Evolutionary conservation across 1,140 invertebrate species (phyloP), one percentile per base, ranked within the genome.

Genomic region (Cheumatopsyche charites): DNA sequence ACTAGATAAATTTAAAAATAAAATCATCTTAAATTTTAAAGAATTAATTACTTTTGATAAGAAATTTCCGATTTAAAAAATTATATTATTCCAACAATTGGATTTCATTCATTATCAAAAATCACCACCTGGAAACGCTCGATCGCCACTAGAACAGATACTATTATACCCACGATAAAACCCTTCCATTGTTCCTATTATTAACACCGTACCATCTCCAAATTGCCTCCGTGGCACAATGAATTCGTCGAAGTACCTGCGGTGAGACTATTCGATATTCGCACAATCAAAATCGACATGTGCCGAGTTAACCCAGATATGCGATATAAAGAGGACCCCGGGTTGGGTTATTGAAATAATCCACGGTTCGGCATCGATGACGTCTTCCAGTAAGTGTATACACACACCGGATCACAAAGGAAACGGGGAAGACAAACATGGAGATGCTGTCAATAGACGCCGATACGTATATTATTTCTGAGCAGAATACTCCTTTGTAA

Each of bases 391-490:
- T 36, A 36, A 36, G 29, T 36, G 29, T 36, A 36, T 36, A 36
- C 13, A 62, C 17, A 63, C 11, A 15, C 5, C 13, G 15, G 4
- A 42, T 63, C 29, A 63, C 62, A 63, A 63, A 63, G 62, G 62
- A 58, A 58, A 55, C 29, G 21, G 19, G 55, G 55, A 58, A 58
- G 55, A 58, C 55, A 25, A 58, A 21, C 5, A 12, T 3, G 62
- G 12, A 41, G 19, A 67, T 26, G 45, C 67, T 71, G 69, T 71
- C 58, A 63, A 71, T 71, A 63, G 41, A 71, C 43, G 41, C 19
- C 45, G 61, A 71, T 36, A 61, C 26, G 49, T 70, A 62, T 61
- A 62, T 62, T 49, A 23, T 70, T 29, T 52, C 47, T 29, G 55
- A 17, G 49, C 25, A 45, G 15, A 62, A 61, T 25, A 41, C 52